Base-by-base conservation (phyloP, 1,140 invertebrate genomes). In the Aporrectodea caliginosa region DNA sequence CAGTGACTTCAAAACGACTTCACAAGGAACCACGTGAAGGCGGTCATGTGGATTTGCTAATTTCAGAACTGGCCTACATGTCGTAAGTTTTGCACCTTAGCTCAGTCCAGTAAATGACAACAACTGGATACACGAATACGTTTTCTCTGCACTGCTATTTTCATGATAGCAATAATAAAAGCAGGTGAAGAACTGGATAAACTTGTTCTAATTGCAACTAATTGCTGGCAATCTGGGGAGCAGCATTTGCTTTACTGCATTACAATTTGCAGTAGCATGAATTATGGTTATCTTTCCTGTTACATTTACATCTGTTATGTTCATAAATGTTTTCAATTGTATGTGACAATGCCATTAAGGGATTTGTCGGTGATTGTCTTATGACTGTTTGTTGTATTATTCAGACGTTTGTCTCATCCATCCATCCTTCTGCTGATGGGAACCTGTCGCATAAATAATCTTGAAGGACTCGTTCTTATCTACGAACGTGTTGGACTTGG, bases 351-450 rank as follows among this genome's bases (percentile, higher is more conserved):
- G n/a, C 16, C 2, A 22, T 72, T 33, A n/a, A n/a, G 12, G 27
- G 0, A 30, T 30, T 70, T 72, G 31, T 32, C 16, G 74, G 68
- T 78, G 6, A 43, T 33, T 22, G 22, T 76, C 6, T 22, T n/a
- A 2, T n/a, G 34, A 68, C 27, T 77, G 16, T 68, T 43, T 73
- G 2, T 16, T 70, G 35, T 78, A 69, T 70, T 81, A 77, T 81
- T 82, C 73, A 85, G 87, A 6, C 86, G 85, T 69, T 80, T 89
- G 1, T 81, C 85, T 35, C 88, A 89, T 82, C 88, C 88, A 1
- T 84, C 85, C 77, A 82, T 90, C 35, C 79, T 90, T 33, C 80
- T 88, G 73, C 80, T 90, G 58, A 87, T 90, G 87, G 89, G 86
- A 12, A 83, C 89, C 16, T 89, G 87, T 83, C 87, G 88, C 71